These are phyloP conservation scores for Chironomus riparius DNA, from an alignment of 2,888 invertebrate species.

Conservation along the genomic window DNA sequence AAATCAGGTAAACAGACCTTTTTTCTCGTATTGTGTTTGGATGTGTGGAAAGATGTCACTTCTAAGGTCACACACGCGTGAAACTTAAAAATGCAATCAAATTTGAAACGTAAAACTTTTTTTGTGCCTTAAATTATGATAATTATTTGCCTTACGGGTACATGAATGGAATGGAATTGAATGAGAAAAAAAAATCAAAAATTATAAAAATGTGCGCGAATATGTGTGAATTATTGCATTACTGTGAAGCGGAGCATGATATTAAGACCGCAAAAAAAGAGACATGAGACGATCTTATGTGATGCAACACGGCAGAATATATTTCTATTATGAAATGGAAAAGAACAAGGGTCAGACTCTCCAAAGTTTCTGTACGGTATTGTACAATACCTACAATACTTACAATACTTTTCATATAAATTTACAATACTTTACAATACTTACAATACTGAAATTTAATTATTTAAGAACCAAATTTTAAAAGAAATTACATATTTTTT, in stretches of 20 bases:
- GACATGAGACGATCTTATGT: not conserved
- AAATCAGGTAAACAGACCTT: not conserved
- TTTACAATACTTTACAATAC: too few relatives aligned
- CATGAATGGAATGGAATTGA: not conserved
- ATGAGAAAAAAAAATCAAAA: not conserved
- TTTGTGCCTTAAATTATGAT: slow-evolving; percentile 5
- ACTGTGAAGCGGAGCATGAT: slow-evolving; percentile 18
- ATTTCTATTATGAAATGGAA: not conserved
- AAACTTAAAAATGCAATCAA: not conserved
- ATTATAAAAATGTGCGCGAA: slow-evolving; percentile 18
- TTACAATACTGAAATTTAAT: too few relatives aligned
- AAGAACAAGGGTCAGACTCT: too few relatives aligned
- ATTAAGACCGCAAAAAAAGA: slow-evolving; percentile 11
- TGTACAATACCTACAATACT: too few relatives aligned
- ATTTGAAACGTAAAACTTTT: not conserved
- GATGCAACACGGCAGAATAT: not conserved
- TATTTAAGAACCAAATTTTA: too few relatives aligned
- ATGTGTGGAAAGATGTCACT: not conserved
- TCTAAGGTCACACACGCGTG: not conserved
- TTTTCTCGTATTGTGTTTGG: not conserved
- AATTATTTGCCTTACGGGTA: slow-evolving; percentile 9
- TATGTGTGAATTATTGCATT: slow-evolving; percentile 23
- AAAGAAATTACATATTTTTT: too few relatives aligned
- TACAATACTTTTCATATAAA: too few relatives aligned
- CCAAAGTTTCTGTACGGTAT: too few relatives aligned